A percentile compares a stretch with the other conserved stretches of the same genome.
These are phyloP conservation scores for Dicentrarchus labrax DNA, from an alignment of 2,113 vertebrate genomes.

Conservation along the genomic window DNA sequence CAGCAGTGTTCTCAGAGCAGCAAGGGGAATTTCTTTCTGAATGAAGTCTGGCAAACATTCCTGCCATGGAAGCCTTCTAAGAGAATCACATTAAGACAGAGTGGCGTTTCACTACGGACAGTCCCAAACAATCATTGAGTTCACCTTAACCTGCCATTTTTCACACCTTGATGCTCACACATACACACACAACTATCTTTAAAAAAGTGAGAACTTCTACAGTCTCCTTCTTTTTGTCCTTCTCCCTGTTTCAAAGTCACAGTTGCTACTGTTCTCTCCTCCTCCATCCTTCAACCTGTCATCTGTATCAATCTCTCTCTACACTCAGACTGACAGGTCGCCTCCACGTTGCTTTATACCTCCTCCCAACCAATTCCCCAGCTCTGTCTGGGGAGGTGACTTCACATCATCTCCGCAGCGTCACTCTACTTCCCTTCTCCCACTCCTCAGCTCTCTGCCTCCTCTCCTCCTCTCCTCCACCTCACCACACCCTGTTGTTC, in stretches of 20 bases:
- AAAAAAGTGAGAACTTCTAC: not conserved
- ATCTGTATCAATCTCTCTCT: conserved; percentile 30
- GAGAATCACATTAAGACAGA: not conserved
- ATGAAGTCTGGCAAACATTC: not conserved
- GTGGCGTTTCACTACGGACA: not conserved
- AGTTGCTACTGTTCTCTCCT: not conserved
- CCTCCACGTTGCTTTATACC: conserved; percentile 25
- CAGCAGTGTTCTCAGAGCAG: not conserved
- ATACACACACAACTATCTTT: not conserved
- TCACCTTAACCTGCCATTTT: not conserved
- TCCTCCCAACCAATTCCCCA: conserved; percentile 2
- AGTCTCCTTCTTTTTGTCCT: not conserved
- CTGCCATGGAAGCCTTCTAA: not conserved
- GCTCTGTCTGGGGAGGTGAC: conserved; percentile 13
- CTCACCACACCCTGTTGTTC: conserved; percentile 23
- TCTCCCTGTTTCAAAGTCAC: conserved; percentile 29
- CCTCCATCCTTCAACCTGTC: conserved; percentile 30
- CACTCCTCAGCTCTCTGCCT: conserved; percentile 1
- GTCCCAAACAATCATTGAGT: not conserved
- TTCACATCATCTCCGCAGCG: conserved; percentile 13
- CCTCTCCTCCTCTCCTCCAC: not conserved
- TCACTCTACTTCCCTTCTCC: conserved; percentile 9
- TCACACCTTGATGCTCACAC: not conserved
- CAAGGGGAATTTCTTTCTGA: not conserved
- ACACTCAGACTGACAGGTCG: conserved; percentile 39